Evolutionary conservation across 2,888 invertebrate genomes (phyloP).

Genomic region (Dicyrtoma fusca): DNA sequence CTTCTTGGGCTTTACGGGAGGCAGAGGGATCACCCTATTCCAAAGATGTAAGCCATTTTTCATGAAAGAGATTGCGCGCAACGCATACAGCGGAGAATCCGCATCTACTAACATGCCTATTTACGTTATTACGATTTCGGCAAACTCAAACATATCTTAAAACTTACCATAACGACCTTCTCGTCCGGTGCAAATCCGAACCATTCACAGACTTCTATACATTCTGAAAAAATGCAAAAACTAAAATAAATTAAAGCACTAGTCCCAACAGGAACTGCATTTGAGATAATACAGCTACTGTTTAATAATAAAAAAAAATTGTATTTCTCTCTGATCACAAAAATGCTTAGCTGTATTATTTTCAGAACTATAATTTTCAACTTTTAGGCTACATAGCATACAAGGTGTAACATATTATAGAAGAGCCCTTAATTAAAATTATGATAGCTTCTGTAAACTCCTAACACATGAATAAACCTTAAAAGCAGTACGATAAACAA

Average conservation of each 20-base stretch:
- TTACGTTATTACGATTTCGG: neutral
- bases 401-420: too few species aligned
- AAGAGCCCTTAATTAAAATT: too few species aligned
- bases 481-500: neutral
- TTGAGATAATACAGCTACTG: too few species aligned
- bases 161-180: conserved; percentile 20
- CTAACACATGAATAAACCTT: neutral
- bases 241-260: neutral
- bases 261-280: too few species aligned
- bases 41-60: too few species aligned
- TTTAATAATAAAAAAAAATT: too few species aligned
- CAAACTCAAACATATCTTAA: neutral
- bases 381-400: too few species aligned
- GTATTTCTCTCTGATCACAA: too few species aligned
- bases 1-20: neutral
- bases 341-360: too few species aligned
- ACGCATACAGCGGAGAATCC: too few species aligned
- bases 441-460: neutral
- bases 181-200: conserved; percentile 28
- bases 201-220: conserved; percentile 29
- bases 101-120: neutral
- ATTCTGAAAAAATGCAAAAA: conserved; percentile 12
- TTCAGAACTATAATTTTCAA: too few species aligned
- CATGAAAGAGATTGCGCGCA: too few species aligned
- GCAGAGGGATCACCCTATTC: conserved; percentile 15